Evolutionary conservation across 2,797 vertebrate species (phyloP), one percentile per base, ranked within the genome.

Genomic region (Buceros bicornis): DNA sequence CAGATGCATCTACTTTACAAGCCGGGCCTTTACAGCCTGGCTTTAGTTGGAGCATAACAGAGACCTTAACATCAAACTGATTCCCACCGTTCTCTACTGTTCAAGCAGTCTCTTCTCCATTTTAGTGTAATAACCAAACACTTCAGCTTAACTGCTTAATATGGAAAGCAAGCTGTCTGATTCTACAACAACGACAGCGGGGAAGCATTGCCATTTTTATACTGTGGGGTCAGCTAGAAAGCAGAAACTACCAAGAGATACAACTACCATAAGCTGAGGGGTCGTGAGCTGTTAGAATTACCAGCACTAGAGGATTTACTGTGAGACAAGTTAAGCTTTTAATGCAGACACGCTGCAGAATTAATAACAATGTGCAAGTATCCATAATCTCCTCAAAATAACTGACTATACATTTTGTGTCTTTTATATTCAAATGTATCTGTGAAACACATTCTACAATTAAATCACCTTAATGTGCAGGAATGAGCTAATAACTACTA

Each of bases 1-100:
- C 0, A 0, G 7, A 26, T 12, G 17, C 21, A 61, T 31, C 53
- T 35, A 69, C 42, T 31, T 16, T 80, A 16, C 37, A 51, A 88
- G 35, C 3, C 31, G 57, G 45, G 22, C 61, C 65, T 40, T 40
- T 40, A 71, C 1, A 42, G 31, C 45, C 33, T 77, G 40, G 33
- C 16, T 51, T 89, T 82, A 11, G 45, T 11, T 11, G 81, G 29
- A 76, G 54, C 31, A 45, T 40, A 54, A 48, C 8, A 74, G n/a
- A 61, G 28, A 60, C 0, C 0, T 35, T 45, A 67, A 57, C 26
- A 70, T 3, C 28, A 56, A 85, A 10, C 11, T 0, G 11, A 54
- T 11, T 80, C 16, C 17, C 26, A 40, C 20, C 7, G 2, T 5
- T 78, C 6, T 29, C 29, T 35, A 25, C 26, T 11, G 22, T 14